Evolutionary conservation across 2,888 invertebrate species (phyloP).

Genomic region (Hyles lineata): DNA sequence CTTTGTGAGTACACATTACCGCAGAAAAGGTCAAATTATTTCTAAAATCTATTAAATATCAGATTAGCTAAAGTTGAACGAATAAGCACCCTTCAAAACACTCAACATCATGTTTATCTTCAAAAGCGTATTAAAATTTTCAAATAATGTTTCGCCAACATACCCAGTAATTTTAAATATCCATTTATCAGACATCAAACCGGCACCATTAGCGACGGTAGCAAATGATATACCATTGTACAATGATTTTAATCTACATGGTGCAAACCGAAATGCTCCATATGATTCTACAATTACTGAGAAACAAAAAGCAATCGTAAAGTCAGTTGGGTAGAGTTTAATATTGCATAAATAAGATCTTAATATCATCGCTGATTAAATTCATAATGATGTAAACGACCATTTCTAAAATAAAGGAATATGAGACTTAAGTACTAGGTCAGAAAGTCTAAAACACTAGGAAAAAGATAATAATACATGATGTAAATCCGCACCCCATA

Average conservation of each 20-base stretch:
- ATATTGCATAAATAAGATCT: not conserved
- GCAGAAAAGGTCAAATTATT: too few species aligned
- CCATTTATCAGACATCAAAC: constrained; percentile 74
- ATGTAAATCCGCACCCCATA: constrained; percentile 74
- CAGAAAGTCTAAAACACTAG: constrained; percentile 38
- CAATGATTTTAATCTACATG: constrained; percentile 59
- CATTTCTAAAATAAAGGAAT: not conserved
- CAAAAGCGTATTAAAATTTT: constrained; percentile 45
- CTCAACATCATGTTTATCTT: constrained; percentile 29
- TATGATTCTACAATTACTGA: constrained; percentile 35
- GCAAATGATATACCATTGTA: constrained; percentile 74
- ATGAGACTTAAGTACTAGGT: not conserved
- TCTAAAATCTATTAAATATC: too few species aligned
- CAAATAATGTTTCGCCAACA: constrained; percentile 62
- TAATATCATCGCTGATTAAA: not conserved
- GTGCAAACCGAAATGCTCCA: constrained; percentile 1
- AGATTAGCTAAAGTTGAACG: too few species aligned
- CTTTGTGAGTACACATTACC: too few species aligned
- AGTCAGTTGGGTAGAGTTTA: not conserved
- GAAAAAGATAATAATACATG: constrained; percentile 43
- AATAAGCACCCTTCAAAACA: too few species aligned
- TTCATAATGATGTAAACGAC: not conserved
- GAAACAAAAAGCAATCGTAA: not conserved
- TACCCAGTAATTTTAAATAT: constrained; percentile 71
- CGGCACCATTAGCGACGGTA: constrained; percentile 67